phyloP scores from a whole-genome alignment of 2,113 vertebrate genomes.

The Apus apus region DNA sequence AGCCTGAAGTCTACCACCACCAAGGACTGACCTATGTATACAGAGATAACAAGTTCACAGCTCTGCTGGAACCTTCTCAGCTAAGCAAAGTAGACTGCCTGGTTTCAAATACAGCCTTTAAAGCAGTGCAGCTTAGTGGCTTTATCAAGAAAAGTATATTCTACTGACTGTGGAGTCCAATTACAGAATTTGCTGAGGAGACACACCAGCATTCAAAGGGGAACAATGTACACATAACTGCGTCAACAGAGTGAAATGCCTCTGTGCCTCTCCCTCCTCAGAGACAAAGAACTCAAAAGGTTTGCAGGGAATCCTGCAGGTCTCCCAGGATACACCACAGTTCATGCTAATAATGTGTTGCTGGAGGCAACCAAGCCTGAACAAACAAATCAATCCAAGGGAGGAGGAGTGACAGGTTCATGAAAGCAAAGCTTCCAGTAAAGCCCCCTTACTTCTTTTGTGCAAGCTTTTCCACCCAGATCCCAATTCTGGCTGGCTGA shows the following conservation, averaged over 20 bases:
- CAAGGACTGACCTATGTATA: not conserved
- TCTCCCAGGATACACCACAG: slow-evolving; percentile 72
- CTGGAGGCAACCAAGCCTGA: slow-evolving; percentile 73
- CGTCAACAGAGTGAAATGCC: slow-evolving; percentile 18
- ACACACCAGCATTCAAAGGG: not conserved
- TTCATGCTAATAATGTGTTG: slow-evolving; percentile 66
- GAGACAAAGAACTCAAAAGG: slow-evolving; percentile 48
- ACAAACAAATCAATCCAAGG: slow-evolving; percentile 46
- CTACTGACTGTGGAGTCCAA: not conserved
- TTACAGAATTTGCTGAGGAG: not conserved
- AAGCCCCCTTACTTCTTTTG: slow-evolving; percentile 14
- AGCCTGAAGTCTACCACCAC: not conserved
- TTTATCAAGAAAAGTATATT: not conserved
- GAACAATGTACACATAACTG: not conserved
- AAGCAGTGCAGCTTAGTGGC: not conserved
- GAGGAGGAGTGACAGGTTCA: slow-evolving; percentile 11
- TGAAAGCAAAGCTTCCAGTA: slow-evolving; percentile 19
- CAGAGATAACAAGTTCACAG: not conserved
- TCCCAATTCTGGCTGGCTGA: not conserved
- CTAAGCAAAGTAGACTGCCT: not conserved
- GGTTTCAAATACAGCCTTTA: not conserved
- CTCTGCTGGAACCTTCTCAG: not conserved
- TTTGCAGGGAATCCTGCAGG: slow-evolving; percentile 51
- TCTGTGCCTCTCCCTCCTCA: slow-evolving; percentile 1
- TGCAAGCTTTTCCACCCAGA: slow-evolving; percentile 36